Percentiles rank a stretch among this genome's conserved stretches.
Conservation (phyloP, 2,797 vertebrate genomes). For the Lemur catta region DNA sequence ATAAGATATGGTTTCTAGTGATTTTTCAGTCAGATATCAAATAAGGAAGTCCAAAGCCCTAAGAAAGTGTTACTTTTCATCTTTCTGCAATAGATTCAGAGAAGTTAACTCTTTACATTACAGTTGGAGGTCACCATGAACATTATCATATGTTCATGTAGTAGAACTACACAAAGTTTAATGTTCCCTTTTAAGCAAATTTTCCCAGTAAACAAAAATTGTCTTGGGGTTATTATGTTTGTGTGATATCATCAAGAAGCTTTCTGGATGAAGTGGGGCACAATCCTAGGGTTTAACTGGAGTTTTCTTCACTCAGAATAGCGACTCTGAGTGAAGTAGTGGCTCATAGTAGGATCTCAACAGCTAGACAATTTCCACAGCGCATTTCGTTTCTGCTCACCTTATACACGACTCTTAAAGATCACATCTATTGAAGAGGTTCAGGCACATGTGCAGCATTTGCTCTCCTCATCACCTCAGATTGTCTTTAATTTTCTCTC, state of each 20-base stretch:
- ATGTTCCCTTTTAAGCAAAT: constrained; percentile 35
- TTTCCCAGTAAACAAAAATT: constrained; percentile 14
- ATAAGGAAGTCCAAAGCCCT: constrained; percentile 7
- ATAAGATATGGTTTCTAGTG: neutral
- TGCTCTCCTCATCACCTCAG: neutral
- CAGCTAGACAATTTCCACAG: neutral
- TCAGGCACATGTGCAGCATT: neutral
- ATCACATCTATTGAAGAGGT: neutral
- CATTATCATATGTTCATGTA: neutral
- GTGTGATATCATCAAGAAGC: neutral
- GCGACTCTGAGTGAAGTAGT: neutral
- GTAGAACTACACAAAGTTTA: neutral
- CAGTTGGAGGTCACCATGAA: neutral
- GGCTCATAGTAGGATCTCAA: neutral
- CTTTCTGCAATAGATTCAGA: neutral
- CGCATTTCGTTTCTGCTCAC: neutral
- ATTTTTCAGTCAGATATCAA: constrained; percentile 32
- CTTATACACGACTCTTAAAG: neutral
- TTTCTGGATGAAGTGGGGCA: neutral
- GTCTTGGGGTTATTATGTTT: neutral
- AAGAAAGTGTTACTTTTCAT: neutral
- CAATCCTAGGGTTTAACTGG: neutral
- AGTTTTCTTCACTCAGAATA: neutral
- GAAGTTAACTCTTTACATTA: neutral
- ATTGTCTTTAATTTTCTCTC: neutral